These are phyloP conservation scores for Siphlonurus alternatus DNA, from an alignment of 2,888 invertebrate genomes.

Conservation along the genomic window DNA sequence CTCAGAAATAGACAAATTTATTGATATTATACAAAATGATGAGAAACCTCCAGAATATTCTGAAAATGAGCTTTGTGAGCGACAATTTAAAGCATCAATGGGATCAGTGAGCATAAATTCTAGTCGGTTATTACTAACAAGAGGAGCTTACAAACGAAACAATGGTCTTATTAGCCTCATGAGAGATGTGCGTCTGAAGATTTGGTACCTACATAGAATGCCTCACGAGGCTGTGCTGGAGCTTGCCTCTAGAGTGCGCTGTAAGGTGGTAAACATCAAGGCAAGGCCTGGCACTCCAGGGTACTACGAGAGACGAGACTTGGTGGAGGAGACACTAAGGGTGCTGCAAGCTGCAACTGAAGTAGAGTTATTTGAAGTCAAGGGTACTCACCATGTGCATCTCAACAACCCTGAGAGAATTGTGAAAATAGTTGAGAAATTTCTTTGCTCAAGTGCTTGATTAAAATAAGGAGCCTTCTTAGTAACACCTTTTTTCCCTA, in stretches of 20 bases:
- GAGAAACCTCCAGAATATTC: slow-evolving; percentile 42
- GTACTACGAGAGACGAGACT: neutral
- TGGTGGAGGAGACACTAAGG: neutral
- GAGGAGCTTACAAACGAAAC: slow-evolving; percentile 32
- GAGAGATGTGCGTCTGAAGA: slow-evolving; percentile 46
- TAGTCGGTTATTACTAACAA: slow-evolving; percentile 30
- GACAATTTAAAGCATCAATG: slow-evolving; percentile 34
- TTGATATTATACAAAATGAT: slow-evolving; percentile 14
- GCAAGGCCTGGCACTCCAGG: slow-evolving; percentile 21
- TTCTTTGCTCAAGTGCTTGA: too few species aligned
- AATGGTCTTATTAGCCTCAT: slow-evolving; percentile 40
- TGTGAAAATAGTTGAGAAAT: too few species aligned
- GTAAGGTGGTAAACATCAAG: slow-evolving; percentile 45
- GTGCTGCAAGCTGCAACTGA: neutral
- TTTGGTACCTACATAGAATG: slow-evolving; percentile 31
- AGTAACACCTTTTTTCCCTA: too few species aligned
- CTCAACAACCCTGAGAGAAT: slow-evolving; percentile 45
- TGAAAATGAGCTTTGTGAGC: slow-evolving; percentile 40
- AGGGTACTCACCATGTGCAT: slow-evolving; percentile 60
- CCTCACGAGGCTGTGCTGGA: slow-evolving; percentile 36
- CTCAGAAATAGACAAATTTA: neutral
- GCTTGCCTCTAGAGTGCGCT: slow-evolving; percentile 36
- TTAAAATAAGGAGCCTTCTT: too few species aligned
- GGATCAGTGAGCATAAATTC: slow-evolving; percentile 37
- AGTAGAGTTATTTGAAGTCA: too few species aligned